Conservation (phyloP, 1,140 invertebrate genomes). For the Coelopa frigida region DNA sequence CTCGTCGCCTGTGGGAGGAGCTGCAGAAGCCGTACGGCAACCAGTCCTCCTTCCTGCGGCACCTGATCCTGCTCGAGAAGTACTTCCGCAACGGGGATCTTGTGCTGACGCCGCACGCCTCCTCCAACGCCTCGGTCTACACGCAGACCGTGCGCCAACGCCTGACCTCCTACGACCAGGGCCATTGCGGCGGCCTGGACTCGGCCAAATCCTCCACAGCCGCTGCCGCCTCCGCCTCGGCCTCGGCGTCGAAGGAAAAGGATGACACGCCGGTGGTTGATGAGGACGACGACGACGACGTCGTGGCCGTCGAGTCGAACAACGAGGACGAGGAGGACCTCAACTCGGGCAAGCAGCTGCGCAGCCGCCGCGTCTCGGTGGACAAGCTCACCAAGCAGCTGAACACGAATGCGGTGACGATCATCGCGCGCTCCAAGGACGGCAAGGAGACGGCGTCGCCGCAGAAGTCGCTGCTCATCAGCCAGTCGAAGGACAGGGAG, state of each 20-base stretch:
- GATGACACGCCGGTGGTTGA: constrained; percentile 7
- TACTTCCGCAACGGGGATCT: constrained; percentile 71
- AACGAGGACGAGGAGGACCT: neutral
- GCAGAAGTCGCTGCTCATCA: constrained; percentile 12
- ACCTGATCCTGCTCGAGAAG: constrained; percentile 72
- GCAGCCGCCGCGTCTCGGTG: constrained; percentile 20
- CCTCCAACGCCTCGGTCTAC: constrained; percentile 65
- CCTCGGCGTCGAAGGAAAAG: constrained; percentile 12
- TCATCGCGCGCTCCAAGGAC: constrained; percentile 37
- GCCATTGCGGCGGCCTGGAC: constrained; percentile 28
- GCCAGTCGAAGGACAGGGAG: too few relatives aligned
- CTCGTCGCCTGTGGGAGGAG: constrained; percentile 70
- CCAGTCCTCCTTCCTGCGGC: constrained; percentile 72
- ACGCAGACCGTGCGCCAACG: constrained; percentile 71
- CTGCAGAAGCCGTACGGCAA: constrained; percentile 77
- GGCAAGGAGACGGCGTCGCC: constrained; percentile 7
- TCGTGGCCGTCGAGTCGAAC: constrained; percentile 4
- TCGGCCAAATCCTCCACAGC: constrained; percentile 3
- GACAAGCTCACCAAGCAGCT: constrained; percentile 40
- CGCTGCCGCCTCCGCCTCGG: constrained; percentile 5
- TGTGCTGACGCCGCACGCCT: constrained; percentile 61
- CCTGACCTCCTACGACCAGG: constrained; percentile 63
- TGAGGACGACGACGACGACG: constrained; percentile 24
- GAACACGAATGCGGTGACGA: constrained; percentile 39
- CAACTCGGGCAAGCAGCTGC: neutral